Percentiles rank a stretch among this genome's conserved stretches.
Evolutionary conservation across 2,888 invertebrate species (phyloP).

Genomic region (Athalia circularis): DNA sequence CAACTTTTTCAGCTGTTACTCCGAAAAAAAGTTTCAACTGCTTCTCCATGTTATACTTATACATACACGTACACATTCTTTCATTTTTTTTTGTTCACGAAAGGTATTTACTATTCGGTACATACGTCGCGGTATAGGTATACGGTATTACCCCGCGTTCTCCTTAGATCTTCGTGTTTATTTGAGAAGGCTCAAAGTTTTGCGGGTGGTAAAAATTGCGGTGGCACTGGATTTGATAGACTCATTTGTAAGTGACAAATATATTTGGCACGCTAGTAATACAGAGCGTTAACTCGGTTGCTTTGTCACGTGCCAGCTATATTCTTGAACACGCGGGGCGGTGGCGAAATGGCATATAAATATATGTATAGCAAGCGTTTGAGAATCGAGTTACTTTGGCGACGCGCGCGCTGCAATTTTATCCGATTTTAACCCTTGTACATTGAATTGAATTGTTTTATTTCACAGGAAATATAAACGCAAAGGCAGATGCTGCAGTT

Average conservation of each 20-base stretch:
- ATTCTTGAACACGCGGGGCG: conserved; percentile 3
- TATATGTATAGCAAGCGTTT: no score
- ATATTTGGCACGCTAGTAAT: conserved; percentile 23
- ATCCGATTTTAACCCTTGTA: background rate
- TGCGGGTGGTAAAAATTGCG: background rate
- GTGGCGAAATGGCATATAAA: background rate
- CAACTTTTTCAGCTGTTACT: no score
- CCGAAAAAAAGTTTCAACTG: no score
- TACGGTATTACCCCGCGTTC: no score
- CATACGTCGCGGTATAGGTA: no score
- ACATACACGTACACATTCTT: no score
- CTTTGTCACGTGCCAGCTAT: conserved; percentile 24
- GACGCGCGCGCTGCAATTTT: background rate
- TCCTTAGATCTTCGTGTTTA: no score
- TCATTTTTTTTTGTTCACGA: no score
- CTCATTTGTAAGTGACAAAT: conserved; percentile 29
- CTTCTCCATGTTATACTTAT: no score
- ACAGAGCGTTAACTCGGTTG: conserved; percentile 9
- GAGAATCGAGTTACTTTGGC: no score
- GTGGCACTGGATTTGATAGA: background rate
- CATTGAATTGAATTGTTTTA: no score
- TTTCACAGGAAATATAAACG: background rate
- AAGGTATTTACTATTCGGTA: no score
- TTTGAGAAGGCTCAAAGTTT: background rate
- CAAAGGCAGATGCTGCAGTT: background rate